These are phyloP conservation scores for Flexamia atlantica DNA, from an alignment of 2,888 invertebrate genomes.

Conservation along the genomic window DNA sequence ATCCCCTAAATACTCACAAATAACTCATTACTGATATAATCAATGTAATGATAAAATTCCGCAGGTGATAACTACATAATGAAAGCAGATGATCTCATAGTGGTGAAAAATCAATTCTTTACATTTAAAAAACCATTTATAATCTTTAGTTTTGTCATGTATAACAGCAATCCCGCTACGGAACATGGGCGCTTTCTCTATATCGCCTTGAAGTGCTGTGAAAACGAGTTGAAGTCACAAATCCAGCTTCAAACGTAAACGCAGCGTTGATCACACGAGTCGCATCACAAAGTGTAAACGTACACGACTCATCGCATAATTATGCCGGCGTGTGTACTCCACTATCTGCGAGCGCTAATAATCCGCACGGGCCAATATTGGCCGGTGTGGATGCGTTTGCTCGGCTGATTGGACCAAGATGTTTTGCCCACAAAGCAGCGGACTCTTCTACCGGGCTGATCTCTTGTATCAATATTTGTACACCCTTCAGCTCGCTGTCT, in stretches of 20 bases:
- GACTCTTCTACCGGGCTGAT: background rate
- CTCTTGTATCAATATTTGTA: background rate
- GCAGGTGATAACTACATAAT: no score
- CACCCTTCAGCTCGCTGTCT: background rate
- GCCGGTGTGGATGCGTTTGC: background rate
- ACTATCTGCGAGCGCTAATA: background rate
- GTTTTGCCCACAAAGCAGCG: background rate
- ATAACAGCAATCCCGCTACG: no score
- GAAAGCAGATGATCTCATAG: no score
- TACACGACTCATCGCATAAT: background rate
- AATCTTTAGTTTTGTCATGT: no score
- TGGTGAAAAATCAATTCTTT: no score
- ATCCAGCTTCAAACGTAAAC: no score
- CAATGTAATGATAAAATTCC: background rate
- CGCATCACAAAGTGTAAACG: background rate
- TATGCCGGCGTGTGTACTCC: constrained; percentile 7
- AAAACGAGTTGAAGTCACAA: no score
- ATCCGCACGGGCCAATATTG: constrained; percentile 17
- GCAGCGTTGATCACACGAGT: background rate
- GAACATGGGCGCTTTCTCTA: no score
- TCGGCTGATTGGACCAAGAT: constrained; percentile 32
- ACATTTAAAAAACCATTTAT: no score
- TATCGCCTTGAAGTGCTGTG: no score
- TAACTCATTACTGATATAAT: background rate
- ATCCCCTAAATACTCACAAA: no score